Evolutionary conservation across 2,797 vertebrate species (phyloP).

Genomic region (Danionella dracula): DNA sequence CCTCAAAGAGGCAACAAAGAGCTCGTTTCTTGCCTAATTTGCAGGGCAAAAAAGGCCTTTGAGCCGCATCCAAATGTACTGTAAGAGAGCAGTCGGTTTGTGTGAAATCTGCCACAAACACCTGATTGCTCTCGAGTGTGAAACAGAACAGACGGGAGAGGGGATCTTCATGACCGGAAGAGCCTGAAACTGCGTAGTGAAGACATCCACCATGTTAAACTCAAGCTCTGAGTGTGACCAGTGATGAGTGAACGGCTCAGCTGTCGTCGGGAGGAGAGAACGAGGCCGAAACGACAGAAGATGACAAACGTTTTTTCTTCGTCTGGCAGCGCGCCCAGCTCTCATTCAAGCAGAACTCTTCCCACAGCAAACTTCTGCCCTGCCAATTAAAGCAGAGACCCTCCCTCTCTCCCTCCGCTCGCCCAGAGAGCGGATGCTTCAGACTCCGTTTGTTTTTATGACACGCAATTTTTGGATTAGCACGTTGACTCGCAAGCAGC

Average conservation of each 20-base stretch:
- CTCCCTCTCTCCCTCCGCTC: slow-evolving; percentile 41
- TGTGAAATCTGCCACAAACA: slow-evolving; percentile 69
- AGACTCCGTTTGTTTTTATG: slow-evolving; percentile 39
- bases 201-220: slow-evolving; percentile 91
- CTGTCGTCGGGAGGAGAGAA: slow-evolving; percentile 87
- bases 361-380: slow-evolving; percentile 81
- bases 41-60: slow-evolving; percentile 47
- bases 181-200: slow-evolving; percentile 76
- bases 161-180: slow-evolving; percentile 66
- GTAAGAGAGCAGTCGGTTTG: slow-evolving; percentile 59
- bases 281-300: slow-evolving; percentile 40
- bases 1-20: slow-evolving; percentile 25
- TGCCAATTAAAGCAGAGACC: slow-evolving; percentile 77
- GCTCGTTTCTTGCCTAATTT: slow-evolving; percentile 34
- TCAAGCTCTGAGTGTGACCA: slow-evolving; percentile 84
- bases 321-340: slow-evolving; percentile 94
- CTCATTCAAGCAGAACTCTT: slow-evolving; percentile 95
- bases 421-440: slow-evolving; percentile 65
- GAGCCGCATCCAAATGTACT: slow-evolving; percentile 54
- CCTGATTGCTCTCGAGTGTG: slow-evolving; percentile 73
- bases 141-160: slow-evolving; percentile 59
- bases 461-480: slow-evolving; percentile 27
- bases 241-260: slow-evolving; percentile 83
- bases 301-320: slow-evolving; percentile 73
- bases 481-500: not conserved